Base-by-base conservation (phyloP, 2,797 vertebrate species). In the Remorina albescens region DNA sequence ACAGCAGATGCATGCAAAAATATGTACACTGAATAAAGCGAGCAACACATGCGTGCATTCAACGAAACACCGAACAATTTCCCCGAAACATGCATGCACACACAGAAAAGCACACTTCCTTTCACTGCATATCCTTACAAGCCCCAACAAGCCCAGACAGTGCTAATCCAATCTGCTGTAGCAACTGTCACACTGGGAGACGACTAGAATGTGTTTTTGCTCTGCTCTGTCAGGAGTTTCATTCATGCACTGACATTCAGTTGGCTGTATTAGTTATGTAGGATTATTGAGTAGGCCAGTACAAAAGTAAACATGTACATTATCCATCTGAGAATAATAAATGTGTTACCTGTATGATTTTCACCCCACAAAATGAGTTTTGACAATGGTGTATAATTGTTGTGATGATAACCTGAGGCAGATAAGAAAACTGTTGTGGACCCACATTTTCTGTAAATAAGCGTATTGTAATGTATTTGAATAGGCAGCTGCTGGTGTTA, bases 141-240 rank as follows among this genome's bases (percentile, higher is more conserved):
- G 90, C 66, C 86, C 62, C 74, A 67, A 74, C 89, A 90, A 53
- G 89, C 79, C 84, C 82, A 74, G 81, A 69, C 77, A 47, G 77
- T 16, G 10, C 76, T 80, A 88, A 88, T 90, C 76, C 78, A 87
- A 88, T 86, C 82, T 87, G 62, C 76, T 82, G 75, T 76, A 88
- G 84, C 88, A 90, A 91, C 86, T 91, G 85, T 89, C 83, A 81
- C 82, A 78, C 36, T 42, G 41, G 47, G 68, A 59, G 54, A 80
- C 28, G 57, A 63, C 37, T 7, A 18, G 67, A 74, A 77, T 65
- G 74, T 34, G 76, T 72, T 72, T 74, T 41, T 8, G 0, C 53
- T 19, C 44, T n/a, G 41, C 69, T 59, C 46, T 68, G 42, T 39
- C 21, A 79, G 58, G 69, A 73, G 6, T 32, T 58, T 49, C 59